Percentiles rank a stretch among this genome's conserved stretches.
These are phyloP conservation scores for Eriocheir sinensis DNA, from an alignment of 1,140 invertebrate genomes.

Conservation along the genomic window DNA sequence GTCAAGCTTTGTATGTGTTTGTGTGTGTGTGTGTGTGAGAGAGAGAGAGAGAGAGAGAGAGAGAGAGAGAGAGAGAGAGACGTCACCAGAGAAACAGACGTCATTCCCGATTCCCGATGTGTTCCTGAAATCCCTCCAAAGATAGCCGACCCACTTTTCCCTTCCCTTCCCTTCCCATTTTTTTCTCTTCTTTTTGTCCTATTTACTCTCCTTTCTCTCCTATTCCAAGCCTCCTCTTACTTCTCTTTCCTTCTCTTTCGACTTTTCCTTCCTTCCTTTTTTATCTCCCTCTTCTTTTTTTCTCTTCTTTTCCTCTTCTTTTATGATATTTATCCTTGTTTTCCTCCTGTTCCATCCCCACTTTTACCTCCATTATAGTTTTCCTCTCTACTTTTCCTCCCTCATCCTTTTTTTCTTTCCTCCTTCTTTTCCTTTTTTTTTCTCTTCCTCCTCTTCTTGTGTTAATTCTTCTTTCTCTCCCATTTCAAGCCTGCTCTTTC, in stretches of 20 bases:
- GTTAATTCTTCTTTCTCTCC: too few species aligned
- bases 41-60: background rate
- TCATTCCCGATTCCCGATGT: background rate
- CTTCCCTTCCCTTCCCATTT: background rate
- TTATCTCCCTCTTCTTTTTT: background rate
- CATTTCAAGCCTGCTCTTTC: too few species aligned
- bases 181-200: background rate
- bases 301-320: too few species aligned
- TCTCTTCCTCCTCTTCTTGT: too few species aligned
- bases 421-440: too few species aligned
- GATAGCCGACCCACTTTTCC: background rate
- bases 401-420: too few species aligned
- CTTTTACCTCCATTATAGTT: too few species aligned
- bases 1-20: background rate
- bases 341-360: too few species aligned
- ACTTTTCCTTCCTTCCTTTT: background rate
- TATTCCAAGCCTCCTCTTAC: background rate
- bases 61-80: background rate
- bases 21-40: background rate
- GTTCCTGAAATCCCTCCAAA: background rate
- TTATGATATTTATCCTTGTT: too few species aligned
- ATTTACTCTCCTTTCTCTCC: too few species aligned
- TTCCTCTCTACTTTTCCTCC: too few species aligned
- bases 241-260: background rate
- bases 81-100: background rate